These are phyloP conservation scores for Alsophila aescularia DNA, from an alignment of 2,888 invertebrate genomes.

Conservation along the genomic window DNA sequence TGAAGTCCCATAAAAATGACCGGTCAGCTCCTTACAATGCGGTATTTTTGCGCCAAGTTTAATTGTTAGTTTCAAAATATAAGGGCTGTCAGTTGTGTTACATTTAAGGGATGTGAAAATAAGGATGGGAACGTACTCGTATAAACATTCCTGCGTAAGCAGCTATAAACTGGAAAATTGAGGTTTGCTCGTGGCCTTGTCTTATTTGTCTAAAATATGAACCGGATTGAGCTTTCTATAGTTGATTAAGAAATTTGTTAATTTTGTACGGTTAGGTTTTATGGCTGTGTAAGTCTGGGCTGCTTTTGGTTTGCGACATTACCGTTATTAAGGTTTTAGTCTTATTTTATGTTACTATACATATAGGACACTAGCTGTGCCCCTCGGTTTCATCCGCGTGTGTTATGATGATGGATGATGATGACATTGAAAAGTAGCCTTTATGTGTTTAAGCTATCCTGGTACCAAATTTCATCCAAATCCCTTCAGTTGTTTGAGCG, in stretches of 20 bases:
- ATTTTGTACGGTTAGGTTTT: background rate
- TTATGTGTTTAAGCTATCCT: too few relatives aligned
- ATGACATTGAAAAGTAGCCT: too few relatives aligned
- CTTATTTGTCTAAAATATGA: constrained; percentile 12
- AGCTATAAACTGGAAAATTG: constrained; percentile 16
- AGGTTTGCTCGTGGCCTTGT: constrained; percentile 2
- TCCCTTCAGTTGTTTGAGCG: too few relatives aligned
- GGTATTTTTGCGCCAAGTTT: constrained; percentile 17
- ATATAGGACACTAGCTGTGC: too few relatives aligned
- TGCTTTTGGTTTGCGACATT: too few relatives aligned
- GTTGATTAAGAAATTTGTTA: background rate
- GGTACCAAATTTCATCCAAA: too few relatives aligned
- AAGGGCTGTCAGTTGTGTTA: constrained; percentile 13
- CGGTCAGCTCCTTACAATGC: constrained; percentile 1
- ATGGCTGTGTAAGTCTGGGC: too few relatives aligned
- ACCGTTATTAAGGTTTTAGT: too few relatives aligned
- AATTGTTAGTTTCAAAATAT: constrained; percentile 24
- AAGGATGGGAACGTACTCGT: constrained; percentile 18
- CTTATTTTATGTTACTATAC: too few relatives aligned
- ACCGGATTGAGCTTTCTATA: background rate
- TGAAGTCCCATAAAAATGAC: too few relatives aligned
- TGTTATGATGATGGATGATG: too few relatives aligned
- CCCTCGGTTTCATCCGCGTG: too few relatives aligned
- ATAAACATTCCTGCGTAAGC: constrained; percentile 6
- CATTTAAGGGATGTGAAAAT: constrained; percentile 18